These are phyloP conservation scores for Slavum lentiscoides DNA, from an alignment of 2,888 invertebrate genomes.

Conservation along the genomic window DNA sequence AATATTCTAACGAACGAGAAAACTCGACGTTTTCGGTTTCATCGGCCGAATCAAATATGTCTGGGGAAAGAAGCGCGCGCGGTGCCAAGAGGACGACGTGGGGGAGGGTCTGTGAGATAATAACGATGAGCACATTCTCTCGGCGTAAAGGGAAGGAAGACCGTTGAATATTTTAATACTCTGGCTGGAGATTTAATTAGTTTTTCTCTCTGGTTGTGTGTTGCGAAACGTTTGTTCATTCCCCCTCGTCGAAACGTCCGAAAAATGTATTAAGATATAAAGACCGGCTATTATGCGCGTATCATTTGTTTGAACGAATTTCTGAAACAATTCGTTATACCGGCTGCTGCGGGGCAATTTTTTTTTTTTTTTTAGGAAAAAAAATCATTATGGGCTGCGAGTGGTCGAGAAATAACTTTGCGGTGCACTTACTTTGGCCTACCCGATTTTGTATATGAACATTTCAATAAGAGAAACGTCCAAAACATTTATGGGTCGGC, in stretches of 20 bases:
- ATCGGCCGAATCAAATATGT: not conserved
- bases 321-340: conserved; percentile 3
- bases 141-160: not conserved
- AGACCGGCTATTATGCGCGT: conserved; percentile 4
- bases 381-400: no score
- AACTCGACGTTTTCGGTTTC: not conserved
- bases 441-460: no score
- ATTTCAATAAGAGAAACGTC: no score
- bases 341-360: no score
- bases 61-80: not conserved
- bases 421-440: no score
- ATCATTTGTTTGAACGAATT: conserved; percentile 26
- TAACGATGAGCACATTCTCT: conserved; percentile 36
- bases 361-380: no score
- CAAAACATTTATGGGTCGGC: no score
- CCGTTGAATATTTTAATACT: conserved; percentile 43
- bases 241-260: not conserved
- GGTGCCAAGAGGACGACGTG: not conserved
- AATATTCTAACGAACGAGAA: not conserved
- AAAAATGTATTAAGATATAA: conserved; percentile 46
- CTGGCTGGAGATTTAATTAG: conserved; percentile 45
- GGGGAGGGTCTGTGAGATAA: conserved; percentile 15
- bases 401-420: no score
- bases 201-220: conserved; percentile 28
- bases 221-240: conserved; percentile 15